Percentiles rank a stretch among this genome's conserved stretches.
These are phyloP conservation scores for Phenganax subtilis DNA, from an alignment of 92 coral and sea anemone genomes.

Conservation along the genomic window DNA sequence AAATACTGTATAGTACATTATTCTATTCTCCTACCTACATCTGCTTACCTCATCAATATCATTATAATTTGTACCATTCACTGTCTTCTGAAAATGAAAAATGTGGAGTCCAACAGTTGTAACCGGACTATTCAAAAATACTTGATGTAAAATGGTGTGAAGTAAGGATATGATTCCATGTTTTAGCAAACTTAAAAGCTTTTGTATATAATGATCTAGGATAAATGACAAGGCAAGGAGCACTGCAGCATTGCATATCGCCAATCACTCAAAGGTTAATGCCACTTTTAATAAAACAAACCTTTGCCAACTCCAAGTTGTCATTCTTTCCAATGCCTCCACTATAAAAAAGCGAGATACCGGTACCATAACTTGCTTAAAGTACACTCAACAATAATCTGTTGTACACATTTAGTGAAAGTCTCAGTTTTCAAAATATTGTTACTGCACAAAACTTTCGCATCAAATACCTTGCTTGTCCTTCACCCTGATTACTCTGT, in stretches of 20 bases:
- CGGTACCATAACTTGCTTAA: background rate
- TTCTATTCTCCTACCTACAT: background rate
- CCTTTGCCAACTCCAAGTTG: background rate
- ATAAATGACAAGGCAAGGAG: too few relatives aligned
- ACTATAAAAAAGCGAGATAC: background rate
- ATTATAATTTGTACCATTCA: background rate
- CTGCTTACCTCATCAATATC: constrained; percentile 11
- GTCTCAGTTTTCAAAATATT: background rate
- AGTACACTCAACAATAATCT: background rate
- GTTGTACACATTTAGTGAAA: background rate
- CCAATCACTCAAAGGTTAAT: background rate
- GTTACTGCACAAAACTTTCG: background rate
- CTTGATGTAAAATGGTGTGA: background rate
- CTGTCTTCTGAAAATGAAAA: background rate
- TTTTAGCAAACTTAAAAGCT: too few relatives aligned
- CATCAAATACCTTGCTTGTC: background rate
- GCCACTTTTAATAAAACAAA: background rate
- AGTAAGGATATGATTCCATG: background rate
- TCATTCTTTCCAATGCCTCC: background rate
- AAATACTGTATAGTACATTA: background rate
- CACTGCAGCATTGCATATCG: too few relatives aligned
- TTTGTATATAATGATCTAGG: too few relatives aligned
- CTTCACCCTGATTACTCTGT: background rate
- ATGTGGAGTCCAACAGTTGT: background rate
- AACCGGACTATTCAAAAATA: background rate